Percentiles rank a stretch among this genome's conserved stretches.
These are phyloP conservation scores for Lepidurus couesii DNA, from an alignment of 1,140 invertebrate species.

Conservation along the genomic window DNA sequence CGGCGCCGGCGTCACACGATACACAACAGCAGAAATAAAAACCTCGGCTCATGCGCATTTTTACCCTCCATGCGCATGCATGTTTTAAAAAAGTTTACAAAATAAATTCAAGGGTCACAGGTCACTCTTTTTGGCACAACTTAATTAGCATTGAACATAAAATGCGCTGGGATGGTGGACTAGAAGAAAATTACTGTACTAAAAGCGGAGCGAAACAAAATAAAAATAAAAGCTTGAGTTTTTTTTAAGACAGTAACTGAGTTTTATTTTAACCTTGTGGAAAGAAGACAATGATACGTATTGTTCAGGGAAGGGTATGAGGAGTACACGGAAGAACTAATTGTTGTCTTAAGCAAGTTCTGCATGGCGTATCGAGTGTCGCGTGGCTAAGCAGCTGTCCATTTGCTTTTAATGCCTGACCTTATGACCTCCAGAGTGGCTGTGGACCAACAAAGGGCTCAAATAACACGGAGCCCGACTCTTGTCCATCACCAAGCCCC, in stretches of 20 bases:
- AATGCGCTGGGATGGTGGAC: not conserved
- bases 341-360: conserved; percentile 22
- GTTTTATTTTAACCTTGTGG: not conserved
- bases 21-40: not conserved
- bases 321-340: conserved; percentile 1
- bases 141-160: not conserved
- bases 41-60: not conserved
- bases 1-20: conserved; percentile 1
- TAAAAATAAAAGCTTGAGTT: not conserved
- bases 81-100: not conserved
- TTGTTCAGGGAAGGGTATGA: not conserved
- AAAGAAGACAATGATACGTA: not conserved
- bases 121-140: not conserved
- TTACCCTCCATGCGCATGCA: not conserved
- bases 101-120: not conserved
- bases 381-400: conserved; percentile 17
- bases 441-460: conserved; percentile 18
- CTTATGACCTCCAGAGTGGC: conserved; percentile 9
- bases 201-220: not conserved
- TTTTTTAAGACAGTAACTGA: not conserved
- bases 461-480: conserved; percentile 15
- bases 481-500: not conserved
- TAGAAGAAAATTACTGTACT: not conserved
- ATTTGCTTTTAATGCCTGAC: conserved; percentile 9
- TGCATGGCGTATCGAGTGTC: conserved; percentile 7